A percentile compares a stretch with the other conserved stretches of the same genome.
phyloP scores from a whole-genome alignment of 1,140 invertebrate genomes.

The Cataglyphis hispanica region DNA sequence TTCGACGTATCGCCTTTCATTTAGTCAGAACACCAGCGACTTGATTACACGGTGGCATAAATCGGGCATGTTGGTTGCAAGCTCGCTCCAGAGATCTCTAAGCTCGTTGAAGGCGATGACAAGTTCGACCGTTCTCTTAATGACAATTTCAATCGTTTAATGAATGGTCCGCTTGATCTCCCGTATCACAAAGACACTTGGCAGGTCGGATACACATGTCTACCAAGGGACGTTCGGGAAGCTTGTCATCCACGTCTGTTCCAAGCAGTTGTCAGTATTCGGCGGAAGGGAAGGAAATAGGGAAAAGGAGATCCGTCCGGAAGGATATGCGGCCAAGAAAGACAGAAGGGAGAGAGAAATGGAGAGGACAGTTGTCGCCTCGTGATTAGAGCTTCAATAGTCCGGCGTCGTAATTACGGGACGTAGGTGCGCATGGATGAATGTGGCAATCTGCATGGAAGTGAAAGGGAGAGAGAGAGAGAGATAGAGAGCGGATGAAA shows the following conservation, averaged over 20 bases:
- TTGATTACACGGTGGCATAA: constrained; percentile 41
- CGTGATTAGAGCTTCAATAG: constrained; percentile 77
- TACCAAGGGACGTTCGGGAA: constrained; percentile 21
- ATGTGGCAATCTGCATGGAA: constrained; percentile 27
- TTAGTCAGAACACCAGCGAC: constrained; percentile 11
- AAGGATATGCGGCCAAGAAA: constrained; percentile 26
- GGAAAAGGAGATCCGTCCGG: constrained; percentile 41
- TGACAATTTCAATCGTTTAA: constrained; percentile 67
- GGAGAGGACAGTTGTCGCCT: constrained; percentile 71
- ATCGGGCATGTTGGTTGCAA: constrained; percentile 28
- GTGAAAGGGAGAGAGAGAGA: background rate
- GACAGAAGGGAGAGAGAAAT: background rate
- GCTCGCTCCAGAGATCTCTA: constrained; percentile 16
- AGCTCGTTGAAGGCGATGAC: constrained; percentile 35
- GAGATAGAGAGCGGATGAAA: background rate
- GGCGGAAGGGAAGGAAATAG: background rate
- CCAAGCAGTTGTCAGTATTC: constrained; percentile 35
- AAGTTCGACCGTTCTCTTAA: constrained; percentile 57
- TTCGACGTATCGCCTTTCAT: background rate
- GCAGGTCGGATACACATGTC: constrained; percentile 62
- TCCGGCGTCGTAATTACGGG: constrained; percentile 72
- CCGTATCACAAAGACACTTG: constrained; percentile 38
- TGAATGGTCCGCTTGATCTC: constrained; percentile 58
- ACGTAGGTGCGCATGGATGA: constrained; percentile 22
- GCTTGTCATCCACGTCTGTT: constrained; percentile 44